A percentile compares a stretch with the other conserved stretches of the same genome.
phyloP scores from a whole-genome alignment of 1,140 invertebrate genomes.

The Hesperophylax magnus region DNA sequence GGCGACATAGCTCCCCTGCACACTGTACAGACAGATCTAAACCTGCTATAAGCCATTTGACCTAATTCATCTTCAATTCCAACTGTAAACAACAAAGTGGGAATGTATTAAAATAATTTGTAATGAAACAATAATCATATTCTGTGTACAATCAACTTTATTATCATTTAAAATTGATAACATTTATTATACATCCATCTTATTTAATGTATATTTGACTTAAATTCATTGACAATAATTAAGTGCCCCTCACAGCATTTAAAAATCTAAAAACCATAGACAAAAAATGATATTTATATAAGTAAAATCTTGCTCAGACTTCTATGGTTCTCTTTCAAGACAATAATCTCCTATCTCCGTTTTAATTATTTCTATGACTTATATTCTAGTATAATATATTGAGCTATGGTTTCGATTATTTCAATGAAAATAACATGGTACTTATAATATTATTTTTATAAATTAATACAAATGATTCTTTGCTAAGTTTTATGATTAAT shows the following conservation, averaged over 20 bases:
- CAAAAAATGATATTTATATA: constrained; percentile 15
- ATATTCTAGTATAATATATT: constrained; percentile 20
- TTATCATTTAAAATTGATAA: constrained; percentile 38
- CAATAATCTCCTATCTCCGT: constrained; percentile 29
- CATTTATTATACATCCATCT: constrained; percentile 28
- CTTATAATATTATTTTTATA: too few species aligned
- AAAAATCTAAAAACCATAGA: constrained; percentile 30
- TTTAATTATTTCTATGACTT: constrained; percentile 23
- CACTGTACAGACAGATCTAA: too few species aligned
- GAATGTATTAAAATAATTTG: too few species aligned
- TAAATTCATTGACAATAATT: constrained; percentile 21
- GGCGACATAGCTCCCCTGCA: too few species aligned
- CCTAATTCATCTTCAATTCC: too few species aligned
- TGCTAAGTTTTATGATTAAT: too few species aligned
- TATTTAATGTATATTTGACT: constrained; percentile 21
- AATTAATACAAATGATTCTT: too few species aligned
- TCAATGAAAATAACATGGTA: background rate
- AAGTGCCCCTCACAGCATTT: constrained; percentile 6
- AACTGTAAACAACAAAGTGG: too few species aligned
- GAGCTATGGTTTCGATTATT: constrained; percentile 11
- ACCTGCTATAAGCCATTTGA: too few species aligned
- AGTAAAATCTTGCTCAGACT: constrained; percentile 35
- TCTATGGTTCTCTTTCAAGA: constrained; percentile 39
- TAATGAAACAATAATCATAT: background rate
- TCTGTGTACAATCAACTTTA: constrained; percentile 34